A percentile compares a stretch with the other conserved stretches of the same genome.
phyloP scores from a whole-genome alignment of 1,140 invertebrate genomes.

The Heterodera carotae region DNA sequence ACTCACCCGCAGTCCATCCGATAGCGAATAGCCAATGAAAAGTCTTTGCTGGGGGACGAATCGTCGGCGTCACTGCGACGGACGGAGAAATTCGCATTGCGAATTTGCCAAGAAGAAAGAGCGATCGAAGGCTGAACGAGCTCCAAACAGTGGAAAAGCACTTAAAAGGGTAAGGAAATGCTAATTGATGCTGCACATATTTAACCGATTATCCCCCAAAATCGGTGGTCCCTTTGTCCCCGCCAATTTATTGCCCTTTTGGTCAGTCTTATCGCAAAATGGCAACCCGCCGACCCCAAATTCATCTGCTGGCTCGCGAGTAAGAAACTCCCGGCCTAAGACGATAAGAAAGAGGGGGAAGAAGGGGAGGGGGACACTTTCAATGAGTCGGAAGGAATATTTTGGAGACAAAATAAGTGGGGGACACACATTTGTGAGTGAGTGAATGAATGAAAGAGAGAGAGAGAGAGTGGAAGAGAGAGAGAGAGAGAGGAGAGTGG shows the following conservation, averaged over 20 bases:
- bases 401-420: background rate
- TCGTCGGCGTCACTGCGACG: background rate
- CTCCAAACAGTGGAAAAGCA: background rate
- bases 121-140: background rate
- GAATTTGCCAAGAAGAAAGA: slow-evolving; percentile 7
- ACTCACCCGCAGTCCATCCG: slow-evolving; percentile 17
- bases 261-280: background rate
- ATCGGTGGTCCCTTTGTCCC: background rate
- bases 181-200: background rate
- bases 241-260: background rate
- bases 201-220: background rate
- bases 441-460: too few relatives aligned
- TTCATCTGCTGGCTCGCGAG: too few relatives aligned
- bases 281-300: slow-evolving; percentile 7
- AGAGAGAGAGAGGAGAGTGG: background rate
- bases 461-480: too few relatives aligned
- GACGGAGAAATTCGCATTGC: background rate
- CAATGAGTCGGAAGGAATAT: background rate
- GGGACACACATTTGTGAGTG: background rate
- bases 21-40: slow-evolving; percentile 10
- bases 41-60: background rate
- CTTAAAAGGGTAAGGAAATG: slow-evolving; percentile 5
- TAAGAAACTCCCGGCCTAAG: background rate
- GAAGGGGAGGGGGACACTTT: background rate
- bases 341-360: background rate